Base-by-base conservation (phyloP, 2,797 vertebrate species). In the Cyclura pinguis region DNA sequence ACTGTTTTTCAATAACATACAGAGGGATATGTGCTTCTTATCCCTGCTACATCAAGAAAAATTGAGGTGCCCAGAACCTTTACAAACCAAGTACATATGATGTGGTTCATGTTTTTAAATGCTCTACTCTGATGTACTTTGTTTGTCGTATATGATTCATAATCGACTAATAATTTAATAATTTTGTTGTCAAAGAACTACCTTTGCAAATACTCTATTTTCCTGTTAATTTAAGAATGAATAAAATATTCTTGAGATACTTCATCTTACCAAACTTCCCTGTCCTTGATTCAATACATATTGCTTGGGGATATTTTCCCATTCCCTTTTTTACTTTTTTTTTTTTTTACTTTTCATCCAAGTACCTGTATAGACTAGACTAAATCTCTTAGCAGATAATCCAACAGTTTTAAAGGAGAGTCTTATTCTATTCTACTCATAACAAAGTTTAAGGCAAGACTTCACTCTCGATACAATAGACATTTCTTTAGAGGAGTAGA, bases 371-470 rank as follows among this genome's bases (percentile, higher is more conserved):
- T 64, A 78, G n/a, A 35, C 57, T 80, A 14, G 13, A 42, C 16
- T 57, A 32, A 80, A 89, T 24, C n/a, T 80, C n/a, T 59, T 80
- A 78, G 29, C 22, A 85, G 50, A 47, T 5, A 85, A 32, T 52
- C n/a, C 24, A 73, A 42, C 80, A 59, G 13, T 83, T 85, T 89
- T 20, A 85, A 78, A 55, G 52, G 38, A 59, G 59, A 50, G 8
- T 8, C 35, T 72, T 69, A 52, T n/a, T n/a, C 18, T 16, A 38
- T 69, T 59, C 29, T 78, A 13, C 50, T 80, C 27, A 47, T 85
- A 69, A 20, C 47, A 24, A 57, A 69, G 22, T 90, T 89, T 80
- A 57, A 80, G 52, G 72, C 27, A 86, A 80, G 42, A 22, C n/a
- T 52, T 4, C 24, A 12, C 32, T 77, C 24, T 52, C 8, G 4